Evolutionary conservation across 2,113 vertebrate genomes (phyloP), one percentile per base, ranked within the genome.

Genomic region (Corydoras sp.): DNA sequence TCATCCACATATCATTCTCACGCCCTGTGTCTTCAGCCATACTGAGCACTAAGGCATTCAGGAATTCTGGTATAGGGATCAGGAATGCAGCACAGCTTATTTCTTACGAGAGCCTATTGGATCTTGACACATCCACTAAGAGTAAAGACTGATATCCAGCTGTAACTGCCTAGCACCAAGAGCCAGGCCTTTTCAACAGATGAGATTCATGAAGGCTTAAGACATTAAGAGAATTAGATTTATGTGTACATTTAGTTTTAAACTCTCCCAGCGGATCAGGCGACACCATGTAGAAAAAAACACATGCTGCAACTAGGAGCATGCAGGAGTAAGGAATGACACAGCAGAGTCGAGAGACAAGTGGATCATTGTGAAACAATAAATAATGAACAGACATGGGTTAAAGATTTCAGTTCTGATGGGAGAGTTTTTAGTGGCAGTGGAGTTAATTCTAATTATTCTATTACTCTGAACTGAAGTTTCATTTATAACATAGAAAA

Each of bases 141-240:
- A 62, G 65, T 58, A 56, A 62, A 78, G 75, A 66, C 75, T 80
- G 83, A 84, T 81, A 81, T 82, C 80, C 72, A 83, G 77, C 76
- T 75, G 56, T 73, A 69, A 73, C 75, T 77, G 75, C 58, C 75
- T 59, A 60, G 75, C 76, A 56, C 73, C 77, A 78, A 82, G 72
- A 31, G 76, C 76, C 76, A 76, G 82, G 80, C 79, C 86, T 87
- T 87, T 88, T 88, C 75, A 83, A 63, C 69, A 79, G 62, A 79
- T 68, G 81, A 85, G 85, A 89, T 88, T 85, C 73, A 89, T 82
- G 79, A 70, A 79, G 71, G 77, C 72, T 12, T 14, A 75, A 75
- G 62, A 15, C 63, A 62, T 81, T 66, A 75, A 78, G 67, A 79
- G 79, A 72, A 55, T 14, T 63, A 60, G 79, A 87, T 86, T 83